Evolutionary conservation across 2,797 vertebrate genomes (phyloP).

Genomic region (Nyctalus aviator): DNA sequence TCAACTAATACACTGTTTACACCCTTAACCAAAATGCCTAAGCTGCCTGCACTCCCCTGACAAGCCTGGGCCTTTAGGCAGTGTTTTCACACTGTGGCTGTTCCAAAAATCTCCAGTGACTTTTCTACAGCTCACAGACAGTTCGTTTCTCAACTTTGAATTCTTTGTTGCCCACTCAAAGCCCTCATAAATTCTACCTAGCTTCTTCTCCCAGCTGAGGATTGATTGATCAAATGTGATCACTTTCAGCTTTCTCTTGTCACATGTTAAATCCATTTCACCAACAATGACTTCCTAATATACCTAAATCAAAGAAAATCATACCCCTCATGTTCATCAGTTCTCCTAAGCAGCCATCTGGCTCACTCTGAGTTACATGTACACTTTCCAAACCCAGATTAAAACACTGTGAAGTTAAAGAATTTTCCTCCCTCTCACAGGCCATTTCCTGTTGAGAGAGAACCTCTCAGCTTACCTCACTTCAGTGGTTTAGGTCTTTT

Average conservation of each 20-base stretch:
- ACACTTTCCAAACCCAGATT: neutral
- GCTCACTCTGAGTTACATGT: neutral
- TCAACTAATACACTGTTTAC: neutral
- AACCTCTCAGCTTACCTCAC: neutral
- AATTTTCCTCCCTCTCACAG: neutral
- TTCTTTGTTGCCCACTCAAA: neutral
- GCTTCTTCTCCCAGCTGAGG: neutral
- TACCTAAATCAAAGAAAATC: constrained; percentile 12
- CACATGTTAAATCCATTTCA: neutral
- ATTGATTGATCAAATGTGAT: neutral
- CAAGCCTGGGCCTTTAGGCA: neutral
- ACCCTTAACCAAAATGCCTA: neutral
- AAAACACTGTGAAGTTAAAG: neutral
- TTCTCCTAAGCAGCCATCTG: neutral
- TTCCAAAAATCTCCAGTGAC: neutral
- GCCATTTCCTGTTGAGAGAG: neutral
- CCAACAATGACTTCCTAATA: neutral
- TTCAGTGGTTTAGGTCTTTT: neutral
- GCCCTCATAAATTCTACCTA: neutral
- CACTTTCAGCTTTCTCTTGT: neutral
- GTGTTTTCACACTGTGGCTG: neutral
- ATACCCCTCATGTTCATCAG: neutral
- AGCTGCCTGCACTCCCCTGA: neutral
- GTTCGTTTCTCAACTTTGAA: neutral
- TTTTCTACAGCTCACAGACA: neutral